These are phyloP conservation scores for Argya squamiceps DNA, from an alignment of 2,797 vertebrate species.

Conservation along the genomic window DNA sequence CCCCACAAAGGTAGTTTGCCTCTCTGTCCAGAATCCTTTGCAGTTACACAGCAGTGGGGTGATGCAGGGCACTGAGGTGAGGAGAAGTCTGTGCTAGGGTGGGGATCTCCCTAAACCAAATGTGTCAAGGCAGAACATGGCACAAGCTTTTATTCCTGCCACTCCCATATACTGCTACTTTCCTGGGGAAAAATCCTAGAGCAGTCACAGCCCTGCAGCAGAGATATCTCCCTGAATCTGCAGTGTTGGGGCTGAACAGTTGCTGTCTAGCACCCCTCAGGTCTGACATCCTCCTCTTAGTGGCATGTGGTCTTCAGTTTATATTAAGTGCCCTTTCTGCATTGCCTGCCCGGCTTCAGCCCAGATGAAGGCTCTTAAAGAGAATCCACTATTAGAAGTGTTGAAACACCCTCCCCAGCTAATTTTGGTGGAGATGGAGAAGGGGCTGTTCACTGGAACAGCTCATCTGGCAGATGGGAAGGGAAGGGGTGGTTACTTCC, in stretches of 20 bases:
- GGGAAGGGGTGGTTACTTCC: background rate
- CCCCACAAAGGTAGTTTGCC: background rate
- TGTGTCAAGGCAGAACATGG: rapidly evolving
- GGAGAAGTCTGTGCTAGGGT: background rate
- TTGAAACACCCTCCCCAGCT: background rate
- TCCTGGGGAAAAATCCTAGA: background rate
- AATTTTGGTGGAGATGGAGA: background rate
- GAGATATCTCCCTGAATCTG: background rate
- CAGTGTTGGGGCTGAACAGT: background rate
- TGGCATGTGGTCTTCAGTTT: background rate
- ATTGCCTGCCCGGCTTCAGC: background rate
- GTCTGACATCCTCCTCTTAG: background rate
- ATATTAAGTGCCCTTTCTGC: background rate
- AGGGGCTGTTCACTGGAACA: background rate
- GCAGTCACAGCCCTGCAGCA: background rate
- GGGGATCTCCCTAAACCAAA: background rate
- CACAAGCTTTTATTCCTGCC: rapidly evolving
- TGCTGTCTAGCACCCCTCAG: background rate
- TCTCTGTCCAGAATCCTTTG: background rate
- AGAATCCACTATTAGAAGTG: background rate
- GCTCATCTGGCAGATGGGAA: background rate
- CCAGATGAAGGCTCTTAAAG: background rate
- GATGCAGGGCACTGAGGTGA: background rate
- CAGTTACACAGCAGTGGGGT: background rate
- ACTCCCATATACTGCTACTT: rapidly evolving